Base-by-base conservation (phyloP, 2,113 vertebrate genomes). In the Pachypanchax playfairii region DNA sequence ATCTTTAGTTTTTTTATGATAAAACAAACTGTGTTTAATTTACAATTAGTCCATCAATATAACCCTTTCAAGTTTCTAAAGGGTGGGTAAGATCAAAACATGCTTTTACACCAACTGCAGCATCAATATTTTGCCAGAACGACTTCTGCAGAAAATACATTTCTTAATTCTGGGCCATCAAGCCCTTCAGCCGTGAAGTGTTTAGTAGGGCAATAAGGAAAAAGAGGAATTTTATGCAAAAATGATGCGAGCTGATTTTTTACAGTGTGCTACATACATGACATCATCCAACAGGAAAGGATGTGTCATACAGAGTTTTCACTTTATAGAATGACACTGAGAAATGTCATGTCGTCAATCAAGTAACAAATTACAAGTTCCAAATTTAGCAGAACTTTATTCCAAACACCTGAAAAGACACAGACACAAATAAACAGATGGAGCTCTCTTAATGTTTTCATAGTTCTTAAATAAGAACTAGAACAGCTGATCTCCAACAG, bases 401-500 rank as follows among this genome's bases (percentile, higher is more conserved):
- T 66, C 2, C 41, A 55, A 76, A 60, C 63, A 59, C 6, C 24
- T 35, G 42, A 51, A 41, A 21, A 52, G 29, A 67, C n/a, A 62
- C 39, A 55, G 39, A 59, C 48, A 60, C 31, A 48, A 25, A 62
- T 36, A 62, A 62, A 50, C 59, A 59, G 46, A 47, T 55, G 33
- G 21, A 21, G 49, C 25, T 48, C 56, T 70, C 58, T 7, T 48
- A 65, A 68, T 73, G 65, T 85, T 84, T 65, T 85, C 24, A 43
- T 61, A 56, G 76, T 76, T 63, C 52, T 71, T 49, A 42, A 72
- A 59, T 76, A 48, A 70, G 58, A 65, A 39, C 48, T 58, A 61
- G 61, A 88, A 85, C 84, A 88, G 82, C 85, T 86, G 85, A 89
- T 88, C 84, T 83, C 62, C 77, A 69, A 68, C 58, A 29, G 65